phyloP scores from a whole-genome alignment of 2,888 invertebrate genomes.

The Shargacucullia verbasci region DNA sequence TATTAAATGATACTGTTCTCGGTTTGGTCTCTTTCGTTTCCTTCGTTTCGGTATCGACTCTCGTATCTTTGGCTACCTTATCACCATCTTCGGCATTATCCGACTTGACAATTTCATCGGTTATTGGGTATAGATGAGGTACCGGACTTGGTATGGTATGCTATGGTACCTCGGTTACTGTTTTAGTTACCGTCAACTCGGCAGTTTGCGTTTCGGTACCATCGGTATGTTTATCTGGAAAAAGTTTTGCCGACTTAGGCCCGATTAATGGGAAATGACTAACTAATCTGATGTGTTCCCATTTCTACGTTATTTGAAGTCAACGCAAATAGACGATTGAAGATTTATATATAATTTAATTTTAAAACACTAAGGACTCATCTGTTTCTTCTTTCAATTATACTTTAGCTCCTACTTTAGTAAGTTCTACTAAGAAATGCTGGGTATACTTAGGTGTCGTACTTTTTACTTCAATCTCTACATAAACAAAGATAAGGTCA shows the following conservation, averaged over 20 bases:
- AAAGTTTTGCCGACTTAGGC: conserved; percentile 55
- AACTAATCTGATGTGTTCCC: conserved; percentile 1
- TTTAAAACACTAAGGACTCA: too few relatives aligned
- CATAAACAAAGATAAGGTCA: too few relatives aligned
- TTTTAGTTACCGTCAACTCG: conserved; percentile 67
- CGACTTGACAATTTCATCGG: conserved; percentile 82
- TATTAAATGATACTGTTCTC: conserved; percentile 95
- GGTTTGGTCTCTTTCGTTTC: conserved; percentile 85
- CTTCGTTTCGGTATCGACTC: conserved; percentile 75
- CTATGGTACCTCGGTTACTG: conserved; percentile 76
- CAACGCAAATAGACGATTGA: neutral
- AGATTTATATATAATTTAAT: too few relatives aligned
- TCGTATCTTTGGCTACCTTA: conserved; percentile 74
- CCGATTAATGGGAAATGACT: conserved; percentile 8
- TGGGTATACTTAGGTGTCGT: too few relatives aligned
- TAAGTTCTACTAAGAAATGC: too few relatives aligned
- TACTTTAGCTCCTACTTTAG: too few relatives aligned
- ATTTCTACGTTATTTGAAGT: conserved; percentile 1
- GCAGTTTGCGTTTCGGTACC: conserved; percentile 75
- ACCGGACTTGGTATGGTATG: too few relatives aligned
- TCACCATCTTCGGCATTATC: conserved; percentile 81
- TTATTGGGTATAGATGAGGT: conserved; percentile 81
- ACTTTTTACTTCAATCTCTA: too few relatives aligned
- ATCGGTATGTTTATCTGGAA: conserved; percentile 84
- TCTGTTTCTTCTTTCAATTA: too few relatives aligned